Base-by-base conservation (phyloP, 1,140 invertebrate genomes). In the Ooceraea biroi region DNA sequence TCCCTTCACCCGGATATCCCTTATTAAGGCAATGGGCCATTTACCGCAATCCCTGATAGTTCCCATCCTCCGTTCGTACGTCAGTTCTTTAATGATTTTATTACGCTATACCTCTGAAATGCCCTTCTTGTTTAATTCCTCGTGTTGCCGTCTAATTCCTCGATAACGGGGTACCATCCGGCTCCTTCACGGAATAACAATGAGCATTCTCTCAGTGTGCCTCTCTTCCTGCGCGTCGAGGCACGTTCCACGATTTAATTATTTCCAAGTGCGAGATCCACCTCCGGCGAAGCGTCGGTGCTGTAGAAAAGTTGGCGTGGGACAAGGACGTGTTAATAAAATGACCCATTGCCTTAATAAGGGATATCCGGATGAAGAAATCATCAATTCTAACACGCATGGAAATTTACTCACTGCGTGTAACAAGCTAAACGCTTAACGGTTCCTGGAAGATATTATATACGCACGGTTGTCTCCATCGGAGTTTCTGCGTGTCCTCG, bases 61-160 rank as follows among this genome's bases (percentile, higher is more conserved):
- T 61, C 25, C 61, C 41, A 11, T 36, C 17, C 58, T 46, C n/a
- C 19, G n/a, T 19, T 19, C 41, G 27, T 19, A 52, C 52, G 52
- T 65, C 61, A 52, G 46, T 84, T 84, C 60, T 73, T 84, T 77
- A 84, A 88, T 84, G 78, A 89, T 88, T 89, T 89, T 84, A 88
- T 84, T 78, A 63, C 55, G 44, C 7, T 19, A 14, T 19, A 36
- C 17, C 58, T 36, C 2, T 27, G 60, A 55, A 84, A 86, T 82
- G 48, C 73, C 71, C 72, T 77, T 84, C 74, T 86, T 86, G 74
- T 86, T 88, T 85, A 86, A 88, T 86, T 88, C 72, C 87, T 86
- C 71, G 52, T 71, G 66, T 68, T 69, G 44, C 55, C 80, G 46
- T 72, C 78, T 89, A 88, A 89, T 88, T 88, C 74, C 87, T 82